Base-by-base conservation (phyloP, 2,888 invertebrate species). In the Carpatolechia fugitivella region DNA sequence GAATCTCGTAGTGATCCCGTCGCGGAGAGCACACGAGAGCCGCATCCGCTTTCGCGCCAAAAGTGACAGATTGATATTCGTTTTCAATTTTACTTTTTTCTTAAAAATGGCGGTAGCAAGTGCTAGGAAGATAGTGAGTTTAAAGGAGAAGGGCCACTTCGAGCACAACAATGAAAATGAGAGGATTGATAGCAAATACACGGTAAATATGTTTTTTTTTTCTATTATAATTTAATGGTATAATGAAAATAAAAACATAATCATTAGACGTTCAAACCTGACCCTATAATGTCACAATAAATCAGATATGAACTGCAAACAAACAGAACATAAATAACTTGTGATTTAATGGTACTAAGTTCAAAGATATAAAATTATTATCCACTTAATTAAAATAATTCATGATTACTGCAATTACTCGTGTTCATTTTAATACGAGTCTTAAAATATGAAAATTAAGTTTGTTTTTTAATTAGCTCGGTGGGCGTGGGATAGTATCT, bases 1-100 rank as follows among this genome's bases (percentile, higher is more conserved):
- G 82, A 87, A 78, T 86, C 88, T 88, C 82, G 80, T 51, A 76
- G 85, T 82, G 83, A 74, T 80, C 80, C 83, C 68, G 79, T 59
- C 68, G 72, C 68, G 74, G n/a, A n/a, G 80, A 76, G 74, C 81
- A 80, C 80, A 76, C 76, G 81, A 82, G 82, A 83, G 80, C 78
- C 79, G 63, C 64, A 69, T 69, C 70, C 67, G 52, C 59, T 51
- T 72, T 76, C 78, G 82, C 85, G 83, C 72, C 77, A 74, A 80
- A 76, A 80, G 33, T 33, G 33, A 76, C 24, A 24, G 24, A 24
- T 24, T 24, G 24, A 24, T 4, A 24, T 6, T 24, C 24, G 24
- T 24, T 60, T 59, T 55, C 57, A 56, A 59, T 56, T 61, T 57
- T 55, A 56, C 65, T 63, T 60, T 63, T 70, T 70, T 18, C 18